Base-by-base conservation (phyloP, 2,888 invertebrate genomes). In the Lypha dubia region DNA sequence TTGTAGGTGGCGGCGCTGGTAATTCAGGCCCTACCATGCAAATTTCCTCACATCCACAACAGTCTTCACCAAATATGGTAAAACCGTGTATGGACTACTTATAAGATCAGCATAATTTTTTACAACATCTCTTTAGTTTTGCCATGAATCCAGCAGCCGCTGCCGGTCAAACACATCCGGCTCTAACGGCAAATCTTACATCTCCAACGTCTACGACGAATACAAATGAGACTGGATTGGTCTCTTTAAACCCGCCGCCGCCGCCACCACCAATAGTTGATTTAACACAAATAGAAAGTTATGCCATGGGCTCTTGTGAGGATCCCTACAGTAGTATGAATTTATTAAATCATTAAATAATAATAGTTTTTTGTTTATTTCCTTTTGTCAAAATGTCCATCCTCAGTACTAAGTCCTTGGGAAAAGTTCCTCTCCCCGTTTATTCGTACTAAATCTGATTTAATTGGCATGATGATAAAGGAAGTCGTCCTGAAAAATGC, bases 71-170 rank as follows among this genome's bases (percentile, higher is more conserved):
- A 86, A 90, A 89, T 87, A 90, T 92, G 56, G 91, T 92, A 17
- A 92, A 92, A 86, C 92, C 92, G 56, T 92, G 92, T 87, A 92
- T 92, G 88, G 92, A 92, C 86, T 92, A 91, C 89, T 92, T 92
- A 92, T 92, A 92, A 92, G 92, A 92, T 90, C 91, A 92, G 89
- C 92, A 92, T 90, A 92, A 91, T 87, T 89, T 91, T 86, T 88
- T 91, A 89, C 92, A 92, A 89, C 91, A 91, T 88, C 92, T 91
- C 87, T 91, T 91, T 67, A 91, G 91, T 87, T 91, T 90, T 88
- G 90, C 91, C 65, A 88, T 91, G 60, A 91, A 91, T 85, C 88
- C 89, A 87, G 87, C 90, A 68, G 88, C 91, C 71, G 88, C 91
- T 41, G 89, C 89, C 58, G 87, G 88, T 60, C 86, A 87, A 56